Percentiles rank a stretch among this genome's conserved stretches.
These are phyloP conservation scores for Drosophila eugracilis DNA, from an alignment of 1,140 invertebrate species.

Conservation along the genomic window DNA sequence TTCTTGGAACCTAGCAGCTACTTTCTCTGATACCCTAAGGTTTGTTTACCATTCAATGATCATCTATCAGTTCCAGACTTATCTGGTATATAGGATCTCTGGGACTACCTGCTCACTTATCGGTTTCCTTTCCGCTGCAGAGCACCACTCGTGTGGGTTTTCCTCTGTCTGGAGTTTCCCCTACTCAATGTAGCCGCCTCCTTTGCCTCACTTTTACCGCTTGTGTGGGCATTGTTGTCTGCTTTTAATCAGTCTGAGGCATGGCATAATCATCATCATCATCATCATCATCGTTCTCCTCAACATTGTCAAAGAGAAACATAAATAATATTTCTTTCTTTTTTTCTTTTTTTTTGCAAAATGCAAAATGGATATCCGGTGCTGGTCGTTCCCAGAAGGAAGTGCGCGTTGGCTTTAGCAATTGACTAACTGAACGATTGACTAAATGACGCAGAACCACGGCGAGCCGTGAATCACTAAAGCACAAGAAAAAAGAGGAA, in stretches of 20 bases:
- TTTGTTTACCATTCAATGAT: slow-evolving; percentile 44
- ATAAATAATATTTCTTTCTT: slow-evolving; percentile 58
- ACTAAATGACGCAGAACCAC: slow-evolving; percentile 41
- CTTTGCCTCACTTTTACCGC: slow-evolving; percentile 10
- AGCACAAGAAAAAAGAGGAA: slow-evolving; percentile 12
- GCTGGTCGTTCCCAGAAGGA: slow-evolving; percentile 47
- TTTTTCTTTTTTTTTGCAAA: slow-evolving; percentile 45
- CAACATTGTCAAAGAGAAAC: slow-evolving; percentile 58
- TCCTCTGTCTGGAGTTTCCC: slow-evolving; percentile 42
- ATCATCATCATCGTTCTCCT: slow-evolving; percentile 39
- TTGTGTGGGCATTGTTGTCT: slow-evolving; percentile 48
- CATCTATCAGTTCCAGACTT: slow-evolving; percentile 30
- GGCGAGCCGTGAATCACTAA: slow-evolving; percentile 48
- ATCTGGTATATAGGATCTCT: slow-evolving; percentile 31
- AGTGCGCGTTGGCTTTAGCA: slow-evolving; percentile 25
- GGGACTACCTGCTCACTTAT: slow-evolving; percentile 54
- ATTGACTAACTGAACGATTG: slow-evolving; percentile 45
- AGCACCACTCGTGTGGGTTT: slow-evolving; percentile 27
- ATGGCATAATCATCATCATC: slow-evolving; percentile 58
- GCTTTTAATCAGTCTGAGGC: slow-evolving; percentile 74
- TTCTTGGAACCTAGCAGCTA: slow-evolving; percentile 42
- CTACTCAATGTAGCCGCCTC: not conserved
- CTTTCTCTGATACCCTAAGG: slow-evolving; percentile 1
- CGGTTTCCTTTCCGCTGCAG: slow-evolving; percentile 9
- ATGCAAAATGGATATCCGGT: slow-evolving; percentile 79